Evolutionary conservation across 2,797 vertebrate species (phyloP).

Genomic region (Scolopax rusticola): DNA sequence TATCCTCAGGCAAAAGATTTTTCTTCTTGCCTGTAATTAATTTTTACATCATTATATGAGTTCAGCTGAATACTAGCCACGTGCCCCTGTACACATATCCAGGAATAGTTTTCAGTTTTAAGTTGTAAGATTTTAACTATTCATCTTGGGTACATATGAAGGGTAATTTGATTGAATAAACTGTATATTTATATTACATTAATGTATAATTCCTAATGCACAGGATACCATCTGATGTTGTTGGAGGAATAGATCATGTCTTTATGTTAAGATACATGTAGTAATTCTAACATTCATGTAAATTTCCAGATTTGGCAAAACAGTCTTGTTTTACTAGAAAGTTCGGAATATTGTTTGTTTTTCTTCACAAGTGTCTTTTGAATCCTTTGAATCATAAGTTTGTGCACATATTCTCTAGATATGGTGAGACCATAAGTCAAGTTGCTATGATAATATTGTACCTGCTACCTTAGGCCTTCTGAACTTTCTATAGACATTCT

Average conservation of each 20-base stretch:
- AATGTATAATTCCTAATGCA: not conserved
- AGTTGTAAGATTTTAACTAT: not conserved
- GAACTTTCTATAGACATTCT: not conserved
- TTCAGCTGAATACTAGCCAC: not conserved
- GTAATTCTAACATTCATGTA: not conserved
- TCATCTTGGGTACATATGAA: not conserved
- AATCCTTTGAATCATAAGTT: not conserved
- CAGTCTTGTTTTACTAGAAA: not conserved
- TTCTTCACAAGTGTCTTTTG: not conserved
- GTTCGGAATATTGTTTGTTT: not conserved
- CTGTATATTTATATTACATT: not conserved
- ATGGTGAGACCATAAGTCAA: not conserved
- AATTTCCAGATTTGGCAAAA: not conserved
- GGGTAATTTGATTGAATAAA: not conserved
- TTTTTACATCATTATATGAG: not conserved
- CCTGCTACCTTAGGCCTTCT: not conserved
- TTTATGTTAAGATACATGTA: not conserved
- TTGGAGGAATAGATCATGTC: not conserved
- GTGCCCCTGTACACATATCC: not conserved
- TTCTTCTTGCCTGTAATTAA: slow-evolving; percentile 33
- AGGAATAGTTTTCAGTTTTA: not conserved
- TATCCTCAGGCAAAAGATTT: not conserved
- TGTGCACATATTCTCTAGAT: not conserved
- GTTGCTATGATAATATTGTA: not conserved
- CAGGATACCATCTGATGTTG: not conserved